A percentile compares a stretch with the other conserved stretches of the same genome.
Evolutionary conservation across 1,140 invertebrate species (phyloP).

Genomic region (Drosophila santomea): DNA sequence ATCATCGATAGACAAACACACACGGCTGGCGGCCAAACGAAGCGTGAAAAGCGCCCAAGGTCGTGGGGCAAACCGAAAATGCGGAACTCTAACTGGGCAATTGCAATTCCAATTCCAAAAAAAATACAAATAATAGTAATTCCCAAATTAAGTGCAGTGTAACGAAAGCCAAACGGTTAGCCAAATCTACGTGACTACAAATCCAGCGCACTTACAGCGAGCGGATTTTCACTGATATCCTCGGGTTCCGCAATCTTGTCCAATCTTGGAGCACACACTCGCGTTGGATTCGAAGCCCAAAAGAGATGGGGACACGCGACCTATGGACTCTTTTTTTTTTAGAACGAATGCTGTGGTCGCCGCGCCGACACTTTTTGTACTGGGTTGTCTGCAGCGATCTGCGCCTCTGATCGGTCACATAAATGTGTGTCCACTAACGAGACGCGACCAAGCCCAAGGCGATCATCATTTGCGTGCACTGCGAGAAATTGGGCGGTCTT

Average conservation of each 20-base stretch:
- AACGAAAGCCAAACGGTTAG: constrained; percentile 20
- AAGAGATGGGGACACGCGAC: constrained; percentile 22
- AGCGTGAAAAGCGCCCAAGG: constrained; percentile 62
- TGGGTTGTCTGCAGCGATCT: constrained; percentile 24
- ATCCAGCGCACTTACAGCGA: constrained; percentile 67
- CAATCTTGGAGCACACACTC: constrained; percentile 11
- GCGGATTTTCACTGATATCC: constrained; percentile 51
- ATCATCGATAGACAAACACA: constrained; percentile 50
- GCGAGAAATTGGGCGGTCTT: constrained; percentile 7
- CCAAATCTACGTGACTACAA: constrained; percentile 8
- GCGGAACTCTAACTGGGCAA: constrained; percentile 17
- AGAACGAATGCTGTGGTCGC: constrained; percentile 5
- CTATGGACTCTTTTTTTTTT: constrained; percentile 19
- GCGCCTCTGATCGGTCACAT: constrained; percentile 45
- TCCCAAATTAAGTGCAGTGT: background rate
- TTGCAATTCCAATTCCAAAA: constrained; percentile 5
- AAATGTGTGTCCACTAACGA: constrained; percentile 45
- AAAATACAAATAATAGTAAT: background rate
- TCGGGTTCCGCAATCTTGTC: constrained; percentile 63
- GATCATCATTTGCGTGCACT: constrained; percentile 37
- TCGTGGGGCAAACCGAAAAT: constrained; percentile 37
- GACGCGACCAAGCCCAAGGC: constrained; percentile 53
- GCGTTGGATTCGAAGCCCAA: background rate
- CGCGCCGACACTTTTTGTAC: constrained; percentile 55
- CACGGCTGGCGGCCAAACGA: constrained; percentile 54